Base-by-base conservation (phyloP, 2,113 vertebrate genomes). In the Numenius arquata region DNA sequence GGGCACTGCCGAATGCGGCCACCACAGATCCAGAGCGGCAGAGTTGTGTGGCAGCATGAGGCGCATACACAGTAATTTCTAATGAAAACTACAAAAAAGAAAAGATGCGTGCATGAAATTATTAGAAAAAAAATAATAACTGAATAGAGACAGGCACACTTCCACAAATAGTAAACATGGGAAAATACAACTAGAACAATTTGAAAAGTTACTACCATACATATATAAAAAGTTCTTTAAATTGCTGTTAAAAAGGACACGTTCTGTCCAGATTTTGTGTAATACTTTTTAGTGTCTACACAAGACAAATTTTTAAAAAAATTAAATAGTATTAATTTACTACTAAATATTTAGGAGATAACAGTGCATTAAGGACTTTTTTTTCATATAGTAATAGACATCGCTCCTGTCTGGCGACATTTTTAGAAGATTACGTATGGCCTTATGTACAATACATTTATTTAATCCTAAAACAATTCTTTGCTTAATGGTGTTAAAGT, bases 291-390 rank as follows among this genome's bases (percentile, higher is more conserved):
- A 99, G 98, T 98, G 98, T 99, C 98, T 98, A 98, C 98, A 98
- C 97, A 97, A 98, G 98, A 99, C 98, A 98, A 98, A 97, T 97
- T 97, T 98, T 98, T 96, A 96, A 99, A 99, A 98, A 99, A 98
- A 98, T 99, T 98, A 99, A 99, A 99, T 99, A 98, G 98, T 97
- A 98, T 98, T 98, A 98, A 98, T 99, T 99, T 98, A 99, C 97
- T 98, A 98, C 98, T 98, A 98, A 98, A 99, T 99, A 99, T 98
- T 97, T 98, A 98, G 97, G 98, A 97, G 98, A 99, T 98, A 98
- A 99, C 98, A 99, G 98, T 99, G 99, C 98, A 99, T 99, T 98
- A 98, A 98, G 98, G 96, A 98, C 97, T 98, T 97, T 94, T 97
- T 81, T 97, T 96, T 95, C 96, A 97, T 97, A 98, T 98, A 98